Conservation (phyloP, 2,113 vertebrate species). For the Rhagologus leucostigma region DNA sequence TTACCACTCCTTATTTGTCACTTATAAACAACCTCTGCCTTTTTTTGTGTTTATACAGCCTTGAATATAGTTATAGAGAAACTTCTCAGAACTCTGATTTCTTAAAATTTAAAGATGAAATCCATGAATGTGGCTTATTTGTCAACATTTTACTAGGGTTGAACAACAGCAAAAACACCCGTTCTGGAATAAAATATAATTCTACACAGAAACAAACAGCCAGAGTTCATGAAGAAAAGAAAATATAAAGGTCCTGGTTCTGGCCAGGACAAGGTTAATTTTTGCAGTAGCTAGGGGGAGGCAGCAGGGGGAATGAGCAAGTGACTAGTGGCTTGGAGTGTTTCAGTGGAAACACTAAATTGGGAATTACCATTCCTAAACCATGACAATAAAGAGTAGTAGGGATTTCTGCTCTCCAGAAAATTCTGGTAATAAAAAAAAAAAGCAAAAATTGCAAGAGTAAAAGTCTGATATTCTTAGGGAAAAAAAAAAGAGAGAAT, state of each 20-base stretch:
- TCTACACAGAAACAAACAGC: not conserved
- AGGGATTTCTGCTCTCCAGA: not conserved
- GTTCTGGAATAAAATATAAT: not conserved
- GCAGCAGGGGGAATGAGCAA: not conserved
- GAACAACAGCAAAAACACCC: not conserved
- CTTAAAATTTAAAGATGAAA: not conserved
- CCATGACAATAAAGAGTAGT: accelerated
- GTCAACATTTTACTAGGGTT: not conserved
- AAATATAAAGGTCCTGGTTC: not conserved
- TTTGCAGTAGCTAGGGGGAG: not conserved
- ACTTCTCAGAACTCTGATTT: not conserved
- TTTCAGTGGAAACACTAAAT: not conserved
- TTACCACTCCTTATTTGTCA: not conserved
- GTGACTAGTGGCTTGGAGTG: not conserved
- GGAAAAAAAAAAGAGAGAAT: not conserved
- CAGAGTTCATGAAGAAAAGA: not conserved
- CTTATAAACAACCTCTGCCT: not conserved
- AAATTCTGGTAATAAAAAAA: not conserved
- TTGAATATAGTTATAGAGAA: not conserved
- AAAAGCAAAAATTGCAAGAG: not conserved
- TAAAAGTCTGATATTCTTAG: not conserved
- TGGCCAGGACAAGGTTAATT: not conserved
- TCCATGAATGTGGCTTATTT: not conserved
- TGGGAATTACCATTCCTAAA: not conserved
- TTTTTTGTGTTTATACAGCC: not conserved